Base-by-base conservation (phyloP, 2,888 invertebrate genomes). In the Leptinotarsa rubiginosa region DNA sequence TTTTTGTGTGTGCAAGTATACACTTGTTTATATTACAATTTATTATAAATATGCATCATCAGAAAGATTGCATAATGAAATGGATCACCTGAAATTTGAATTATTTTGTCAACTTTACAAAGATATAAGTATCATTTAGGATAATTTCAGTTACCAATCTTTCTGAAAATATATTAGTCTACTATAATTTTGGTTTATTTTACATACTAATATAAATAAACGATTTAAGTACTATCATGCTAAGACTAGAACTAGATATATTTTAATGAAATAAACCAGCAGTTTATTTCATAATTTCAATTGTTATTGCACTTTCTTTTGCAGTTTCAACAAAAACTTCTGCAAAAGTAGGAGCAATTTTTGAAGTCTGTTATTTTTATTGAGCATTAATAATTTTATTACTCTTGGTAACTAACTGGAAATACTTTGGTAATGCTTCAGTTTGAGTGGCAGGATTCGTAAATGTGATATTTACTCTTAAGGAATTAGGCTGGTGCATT, bases 321-420 rank as follows among this genome's bases (percentile, higher is more conserved):
- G 86, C 86, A 86, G 86, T 82, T 75, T 79, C 81, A 86, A 86
- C 86, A 86, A 78, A 83, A 86, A 86, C 85, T 81, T 80, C 85
- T 85, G 85, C 86, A 86, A 86, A 86, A 86, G 84, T 82, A 85
- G 81, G 81, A 83, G 87, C 87, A 86, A 86, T 86, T 78, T 50
- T 74, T 78, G 78, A 84, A 85, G 85, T 85, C 84, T 84, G 83
- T 83, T 83, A 78, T 77, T 81, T 82, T 83, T 81, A 84, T 86
- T 86, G 86, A 86, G 86, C 86, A 86, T 85, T 83, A 70, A 73
- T 74, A 64, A 71, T 78, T 79, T 81, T 77, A 77, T 79, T 78
- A 80, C 79, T 79, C 77, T 72, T 82, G 83, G 83, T 83, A 84
- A 83, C 81, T 83, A 79, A 78, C 73, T 84, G 83, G 82, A 84